Conservation (phyloP, 2,797 vertebrate genomes). For the Discoglossus pictus region DNA sequence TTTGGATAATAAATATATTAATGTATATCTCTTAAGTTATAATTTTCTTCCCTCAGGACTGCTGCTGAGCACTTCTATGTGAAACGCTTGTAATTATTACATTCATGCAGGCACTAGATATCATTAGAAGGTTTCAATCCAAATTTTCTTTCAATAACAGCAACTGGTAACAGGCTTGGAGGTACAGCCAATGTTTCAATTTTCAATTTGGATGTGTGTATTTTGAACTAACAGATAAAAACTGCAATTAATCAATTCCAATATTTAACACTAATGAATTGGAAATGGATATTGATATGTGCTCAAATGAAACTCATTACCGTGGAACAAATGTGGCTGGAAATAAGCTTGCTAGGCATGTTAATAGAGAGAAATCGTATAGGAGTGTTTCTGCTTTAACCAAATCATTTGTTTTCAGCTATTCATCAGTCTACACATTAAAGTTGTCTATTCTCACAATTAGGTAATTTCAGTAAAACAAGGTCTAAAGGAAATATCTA, state of each 20-base stretch:
- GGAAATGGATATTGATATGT: slow-evolving; percentile 36
- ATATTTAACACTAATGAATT: slow-evolving; percentile 34
- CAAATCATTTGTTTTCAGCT: slow-evolving; percentile 9
- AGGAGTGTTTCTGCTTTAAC: slow-evolving; percentile 5
- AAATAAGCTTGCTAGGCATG: slow-evolving; percentile 12
- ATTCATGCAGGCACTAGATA: too few species aligned
- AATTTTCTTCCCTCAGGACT: too few species aligned
- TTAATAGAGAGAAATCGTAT: slow-evolving; percentile 33
- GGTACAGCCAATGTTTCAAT: slow-evolving; percentile 8
- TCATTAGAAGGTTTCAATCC: too few species aligned
- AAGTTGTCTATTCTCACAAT: background rate
- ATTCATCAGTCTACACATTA: slow-evolving; percentile 13
- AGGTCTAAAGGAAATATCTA: too few species aligned
- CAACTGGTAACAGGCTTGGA: too few species aligned
- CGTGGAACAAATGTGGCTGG: slow-evolving; percentile 8
- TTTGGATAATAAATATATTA: too few species aligned
- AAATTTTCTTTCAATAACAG: too few species aligned
- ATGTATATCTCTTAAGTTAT: too few species aligned
- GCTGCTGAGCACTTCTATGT: too few species aligned
- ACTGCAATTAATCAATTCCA: slow-evolving; percentile 43
- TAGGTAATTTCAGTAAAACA: too few species aligned
- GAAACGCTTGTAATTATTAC: too few species aligned
- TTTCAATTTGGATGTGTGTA: slow-evolving; percentile 4
- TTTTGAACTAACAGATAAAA: slow-evolving; percentile 30
- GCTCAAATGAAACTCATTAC: slow-evolving; percentile 36